A percentile compares a stretch with the other conserved stretches of the same genome.
Conservation (phyloP, 2,797 vertebrate species). For the Protosalanx chinensis region DNA sequence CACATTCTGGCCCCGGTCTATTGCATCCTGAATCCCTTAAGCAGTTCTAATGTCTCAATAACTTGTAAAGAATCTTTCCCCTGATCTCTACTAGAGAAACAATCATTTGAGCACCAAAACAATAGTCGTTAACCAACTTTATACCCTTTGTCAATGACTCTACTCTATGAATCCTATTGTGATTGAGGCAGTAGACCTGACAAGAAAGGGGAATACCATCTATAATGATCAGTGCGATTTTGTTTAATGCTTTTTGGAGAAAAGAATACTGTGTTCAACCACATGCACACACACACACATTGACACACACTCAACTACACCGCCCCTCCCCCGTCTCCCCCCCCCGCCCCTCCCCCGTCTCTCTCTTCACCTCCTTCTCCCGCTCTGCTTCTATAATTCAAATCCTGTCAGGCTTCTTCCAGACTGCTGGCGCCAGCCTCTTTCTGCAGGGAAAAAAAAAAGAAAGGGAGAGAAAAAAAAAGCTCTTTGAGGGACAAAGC, state of each 20-base stretch:
- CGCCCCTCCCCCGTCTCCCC: constrained; percentile 14
- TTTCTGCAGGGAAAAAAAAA: constrained; percentile 59
- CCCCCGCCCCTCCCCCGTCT: constrained; percentile 23
- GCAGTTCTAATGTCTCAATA: no score
- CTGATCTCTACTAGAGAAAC: no score
- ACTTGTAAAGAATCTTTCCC: no score
- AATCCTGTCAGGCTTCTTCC: constrained; percentile 82
- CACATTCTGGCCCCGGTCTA: no score
- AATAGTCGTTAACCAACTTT: no score
- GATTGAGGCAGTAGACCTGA: no score
- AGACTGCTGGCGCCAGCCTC: constrained; percentile 80
- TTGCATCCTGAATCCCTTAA: no score
- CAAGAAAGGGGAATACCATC: constrained; percentile 35
- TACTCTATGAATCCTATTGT: no score
- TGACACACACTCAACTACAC: constrained; percentile 36
- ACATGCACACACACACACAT: constrained; percentile 13
- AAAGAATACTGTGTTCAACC: constrained; percentile 58
- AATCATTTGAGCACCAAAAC: no score
- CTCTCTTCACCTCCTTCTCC: constrained; percentile 54
- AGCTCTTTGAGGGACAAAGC: constrained; percentile 76
- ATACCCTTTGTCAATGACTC: no score
- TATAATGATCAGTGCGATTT: constrained; percentile 30
- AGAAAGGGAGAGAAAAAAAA: constrained; percentile 51
- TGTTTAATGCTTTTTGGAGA: constrained; percentile 56
- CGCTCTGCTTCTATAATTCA: constrained; percentile 81